Conservation (phyloP, 2,113 vertebrate species). For the Campylomormyrus numenius region DNA sequence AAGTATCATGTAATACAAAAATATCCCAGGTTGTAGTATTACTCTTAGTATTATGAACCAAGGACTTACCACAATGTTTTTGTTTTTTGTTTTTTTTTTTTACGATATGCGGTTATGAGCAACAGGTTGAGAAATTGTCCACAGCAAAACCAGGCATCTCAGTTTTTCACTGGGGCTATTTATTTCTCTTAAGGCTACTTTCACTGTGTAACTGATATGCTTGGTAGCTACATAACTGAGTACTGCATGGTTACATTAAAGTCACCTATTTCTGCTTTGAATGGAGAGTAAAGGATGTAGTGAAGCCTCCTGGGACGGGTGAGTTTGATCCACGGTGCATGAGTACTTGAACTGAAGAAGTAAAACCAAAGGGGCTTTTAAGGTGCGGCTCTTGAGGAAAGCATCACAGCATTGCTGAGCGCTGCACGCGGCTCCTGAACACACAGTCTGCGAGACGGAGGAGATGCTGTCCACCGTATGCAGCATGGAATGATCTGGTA, state of each 20-base stretch:
- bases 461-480: neutral
- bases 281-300: neutral
- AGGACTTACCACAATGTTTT: neutral
- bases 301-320: neutral
- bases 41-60: neutral
- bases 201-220: neutral
- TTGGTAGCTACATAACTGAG: neutral
- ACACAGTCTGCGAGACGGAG: neutral
- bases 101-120: neutral
- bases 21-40: neutral
- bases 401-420: neutral
- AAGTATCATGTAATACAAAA: neutral
- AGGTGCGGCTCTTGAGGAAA: neutral
- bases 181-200: neutral
- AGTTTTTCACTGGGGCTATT: neutral
- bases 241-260: neutral
- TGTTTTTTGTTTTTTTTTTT: neutral
- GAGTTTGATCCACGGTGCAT: neutral
- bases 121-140: neutral
- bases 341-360: neutral
- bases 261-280: neutral
- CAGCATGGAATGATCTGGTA: neutral
- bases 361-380: neutral
- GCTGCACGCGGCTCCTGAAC: neutral
- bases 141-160: neutral